Conservation (phyloP, 2,113 vertebrate genomes). For the Micronycteris hirsuta region DNA sequence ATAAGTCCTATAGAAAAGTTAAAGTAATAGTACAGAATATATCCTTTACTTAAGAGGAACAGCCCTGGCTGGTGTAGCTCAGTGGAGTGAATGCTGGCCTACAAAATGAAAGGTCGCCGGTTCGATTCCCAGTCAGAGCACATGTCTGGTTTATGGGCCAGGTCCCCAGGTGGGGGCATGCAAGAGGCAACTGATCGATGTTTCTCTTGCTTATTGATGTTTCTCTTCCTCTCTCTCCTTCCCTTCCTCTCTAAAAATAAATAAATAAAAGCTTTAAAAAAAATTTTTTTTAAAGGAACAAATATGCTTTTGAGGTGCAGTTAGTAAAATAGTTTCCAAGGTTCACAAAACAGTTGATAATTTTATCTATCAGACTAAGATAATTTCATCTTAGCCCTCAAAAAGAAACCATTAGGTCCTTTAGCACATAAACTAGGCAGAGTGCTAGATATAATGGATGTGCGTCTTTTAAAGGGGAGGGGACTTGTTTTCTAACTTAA, state of each 20-base stretch:
- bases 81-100: no score
- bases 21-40: neutral
- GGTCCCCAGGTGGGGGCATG: no score
- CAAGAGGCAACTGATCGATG: no score
- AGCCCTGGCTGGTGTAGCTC: no score
- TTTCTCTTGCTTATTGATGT: no score
- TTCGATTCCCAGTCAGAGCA: no score
- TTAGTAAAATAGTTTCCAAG: conserved; percentile 13
- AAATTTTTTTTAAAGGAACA: neutral
- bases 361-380: neutral
- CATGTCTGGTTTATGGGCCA: no score
- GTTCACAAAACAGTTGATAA: neutral
- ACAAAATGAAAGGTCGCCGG: no score
- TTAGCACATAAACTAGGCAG: neutral
- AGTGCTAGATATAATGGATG: neutral
- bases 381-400: neutral
- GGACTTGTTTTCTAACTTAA: neutral
- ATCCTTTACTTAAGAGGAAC: neutral
- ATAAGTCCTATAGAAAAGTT: neutral
- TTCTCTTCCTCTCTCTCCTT: no score
- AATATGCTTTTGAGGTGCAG: neutral
- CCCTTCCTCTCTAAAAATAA: no score
- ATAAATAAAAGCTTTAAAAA: no score
- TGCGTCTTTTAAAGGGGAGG: neutral
- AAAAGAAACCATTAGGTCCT: neutral